Conservation (phyloP, 2,888 invertebrate species). For the Drosophila cognata region DNA sequence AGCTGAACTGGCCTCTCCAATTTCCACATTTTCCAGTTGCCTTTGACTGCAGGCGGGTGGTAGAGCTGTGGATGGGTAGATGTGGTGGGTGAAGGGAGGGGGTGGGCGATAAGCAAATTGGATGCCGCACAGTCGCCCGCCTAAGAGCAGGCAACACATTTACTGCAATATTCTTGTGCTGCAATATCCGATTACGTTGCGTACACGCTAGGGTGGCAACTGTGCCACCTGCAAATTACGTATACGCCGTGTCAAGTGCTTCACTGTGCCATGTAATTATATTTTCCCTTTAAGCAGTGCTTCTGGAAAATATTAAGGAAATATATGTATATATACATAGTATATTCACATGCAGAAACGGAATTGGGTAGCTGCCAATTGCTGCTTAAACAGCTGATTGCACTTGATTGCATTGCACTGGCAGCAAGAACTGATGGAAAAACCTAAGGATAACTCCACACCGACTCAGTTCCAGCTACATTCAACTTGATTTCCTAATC, state of each 20-base stretch:
- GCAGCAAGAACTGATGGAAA: too few species aligned
- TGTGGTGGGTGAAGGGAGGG: background rate
- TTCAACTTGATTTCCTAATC: too few species aligned
- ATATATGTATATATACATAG: too few species aligned
- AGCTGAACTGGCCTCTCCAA: slow-evolving; percentile 26
- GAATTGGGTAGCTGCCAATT: too few species aligned
- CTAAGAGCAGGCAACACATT: slow-evolving; percentile 31
- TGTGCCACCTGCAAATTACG: background rate
- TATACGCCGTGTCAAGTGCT: slow-evolving; percentile 18
- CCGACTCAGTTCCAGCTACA: too few species aligned
- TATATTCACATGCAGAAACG: background rate
- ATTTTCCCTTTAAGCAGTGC: background rate
- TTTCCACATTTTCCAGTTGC: slow-evolving; percentile 35
- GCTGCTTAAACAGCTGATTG: too few species aligned
- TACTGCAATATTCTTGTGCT: background rate
- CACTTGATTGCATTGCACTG: too few species aligned
- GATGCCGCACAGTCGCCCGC: slow-evolving; percentile 9
- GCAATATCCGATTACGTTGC: slow-evolving; percentile 18
- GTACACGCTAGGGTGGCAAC: slow-evolving; percentile 17
- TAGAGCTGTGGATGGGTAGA: background rate
- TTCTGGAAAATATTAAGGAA: background rate
- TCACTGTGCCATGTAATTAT: background rate
- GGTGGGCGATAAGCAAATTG: background rate
- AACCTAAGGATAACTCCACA: too few species aligned
- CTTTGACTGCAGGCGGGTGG: background rate